Percentiles rank a stretch among this genome's conserved stretches.
Conservation (phyloP, 2,888 invertebrate genomes). For the Drosophila subsilvestris region DNA sequence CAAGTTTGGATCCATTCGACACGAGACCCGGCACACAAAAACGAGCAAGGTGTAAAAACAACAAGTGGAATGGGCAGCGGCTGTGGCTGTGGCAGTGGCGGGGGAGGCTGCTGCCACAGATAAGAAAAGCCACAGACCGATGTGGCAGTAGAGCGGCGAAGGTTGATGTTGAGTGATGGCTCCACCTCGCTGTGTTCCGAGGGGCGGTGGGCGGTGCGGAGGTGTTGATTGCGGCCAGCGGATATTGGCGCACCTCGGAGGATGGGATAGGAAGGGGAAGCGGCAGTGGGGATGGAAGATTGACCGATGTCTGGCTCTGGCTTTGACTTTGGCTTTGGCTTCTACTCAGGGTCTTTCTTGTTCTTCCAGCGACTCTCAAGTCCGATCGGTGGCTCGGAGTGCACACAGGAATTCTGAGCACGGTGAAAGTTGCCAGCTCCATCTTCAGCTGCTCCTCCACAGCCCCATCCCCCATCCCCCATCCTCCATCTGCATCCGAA, state of each 20-base stretch:
- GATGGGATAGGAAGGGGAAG: conserved; percentile 7
- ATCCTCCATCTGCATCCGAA: conserved; percentile 38
- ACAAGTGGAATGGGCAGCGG: conserved; percentile 11
- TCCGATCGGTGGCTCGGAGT: conserved; percentile 20
- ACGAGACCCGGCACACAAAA: conserved; percentile 46
- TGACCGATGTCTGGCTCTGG: conserved; percentile 67
- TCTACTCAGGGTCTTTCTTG: neutral
- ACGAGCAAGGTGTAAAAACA: conserved; percentile 67
- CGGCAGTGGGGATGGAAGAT: conserved; percentile 47
- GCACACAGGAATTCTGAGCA: conserved; percentile 68
- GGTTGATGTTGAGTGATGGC: conserved; percentile 65
- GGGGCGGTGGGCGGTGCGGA: conserved; percentile 57
- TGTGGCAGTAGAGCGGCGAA: conserved; percentile 44
- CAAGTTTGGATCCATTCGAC: conserved; percentile 55
- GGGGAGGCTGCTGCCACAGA: conserved; percentile 29
- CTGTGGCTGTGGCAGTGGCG: no score
- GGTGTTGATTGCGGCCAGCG: conserved; percentile 68
- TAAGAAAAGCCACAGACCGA: conserved; percentile 58
- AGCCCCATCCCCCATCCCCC: conserved; percentile 1
- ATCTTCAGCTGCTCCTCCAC: conserved; percentile 37
- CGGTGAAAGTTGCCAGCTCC: conserved; percentile 74
- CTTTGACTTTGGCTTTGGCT: conserved; percentile 14
- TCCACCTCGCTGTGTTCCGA: conserved; percentile 43
- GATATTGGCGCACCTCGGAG: conserved; percentile 55
- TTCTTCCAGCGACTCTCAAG: conserved; percentile 27